A percentile compares a stretch with the other conserved stretches of the same genome.
Conservation (phyloP, 92 coral and sea anemone species). For the Galaxea fascicularis region DNA sequence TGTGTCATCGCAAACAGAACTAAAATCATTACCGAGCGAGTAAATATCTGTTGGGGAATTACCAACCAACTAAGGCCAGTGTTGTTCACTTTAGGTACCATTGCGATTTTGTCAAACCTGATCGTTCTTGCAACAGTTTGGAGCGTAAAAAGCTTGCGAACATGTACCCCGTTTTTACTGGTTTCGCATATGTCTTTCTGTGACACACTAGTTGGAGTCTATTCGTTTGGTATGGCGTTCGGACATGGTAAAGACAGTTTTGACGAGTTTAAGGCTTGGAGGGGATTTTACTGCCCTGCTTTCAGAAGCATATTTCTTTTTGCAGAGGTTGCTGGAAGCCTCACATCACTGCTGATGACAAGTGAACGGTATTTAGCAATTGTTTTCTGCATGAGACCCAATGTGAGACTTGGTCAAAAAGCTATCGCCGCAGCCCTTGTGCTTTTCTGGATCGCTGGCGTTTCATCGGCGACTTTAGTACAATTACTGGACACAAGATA, state of each 20-base stretch:
- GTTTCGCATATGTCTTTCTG: slow-evolving; percentile 67
- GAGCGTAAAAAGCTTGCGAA: slow-evolving; percentile 46
- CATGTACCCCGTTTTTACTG: slow-evolving; percentile 42
- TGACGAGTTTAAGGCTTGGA: slow-evolving; percentile 34
- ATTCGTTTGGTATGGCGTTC: slow-evolving; percentile 57
- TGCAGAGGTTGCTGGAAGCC: slow-evolving; percentile 44
- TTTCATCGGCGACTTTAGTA: not conserved
- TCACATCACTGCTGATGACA: slow-evolving; percentile 52
- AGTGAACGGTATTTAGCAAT: slow-evolving; percentile 63
- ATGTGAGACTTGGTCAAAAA: slow-evolving; percentile 16
- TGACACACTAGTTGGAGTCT: slow-evolving; percentile 59
- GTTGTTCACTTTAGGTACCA: slow-evolving; percentile 38
- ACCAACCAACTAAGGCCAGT: slow-evolving; percentile 14
- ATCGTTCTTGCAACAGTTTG: slow-evolving; percentile 43
- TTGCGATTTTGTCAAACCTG: slow-evolving; percentile 40
- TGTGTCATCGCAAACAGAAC: not conserved
- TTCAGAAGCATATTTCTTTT: slow-evolving; percentile 43
- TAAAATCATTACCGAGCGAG: not conserved
- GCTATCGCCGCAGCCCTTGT: not conserved
- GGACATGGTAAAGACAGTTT: slow-evolving; percentile 17
- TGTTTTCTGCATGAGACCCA: slow-evolving; percentile 43
- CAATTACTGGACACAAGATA: slow-evolving; percentile 8
- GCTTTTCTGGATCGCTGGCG: slow-evolving; percentile 20
- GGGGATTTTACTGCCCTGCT: slow-evolving; percentile 29
- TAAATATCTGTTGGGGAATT: slow-evolving; percentile 52